phyloP scores from a whole-genome alignment of 2,797 vertebrate species.

The Argyrosomus regius region DNA sequence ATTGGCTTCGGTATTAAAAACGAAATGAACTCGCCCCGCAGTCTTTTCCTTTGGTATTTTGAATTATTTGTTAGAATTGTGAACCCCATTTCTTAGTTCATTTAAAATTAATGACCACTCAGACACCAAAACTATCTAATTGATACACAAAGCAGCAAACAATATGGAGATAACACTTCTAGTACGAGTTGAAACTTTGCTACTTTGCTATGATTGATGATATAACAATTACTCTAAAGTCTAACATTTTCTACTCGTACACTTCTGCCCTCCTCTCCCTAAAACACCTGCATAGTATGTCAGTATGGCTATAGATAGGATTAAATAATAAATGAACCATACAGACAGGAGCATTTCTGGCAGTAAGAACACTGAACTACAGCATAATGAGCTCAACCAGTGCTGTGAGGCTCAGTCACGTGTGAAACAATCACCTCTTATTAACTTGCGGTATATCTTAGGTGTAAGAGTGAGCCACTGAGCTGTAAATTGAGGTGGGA shows the following conservation, averaged over 20 bases:
- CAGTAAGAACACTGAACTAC: slow-evolving; percentile 56
- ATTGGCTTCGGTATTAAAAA: background rate
- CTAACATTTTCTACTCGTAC: background rate
- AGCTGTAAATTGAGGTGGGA: slow-evolving; percentile 48
- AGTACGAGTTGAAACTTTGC: background rate
- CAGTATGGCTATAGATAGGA: slow-evolving; percentile 35
- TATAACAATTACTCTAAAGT: background rate
- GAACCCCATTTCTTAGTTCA: background rate
- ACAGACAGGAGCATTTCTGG: slow-evolving; percentile 40
- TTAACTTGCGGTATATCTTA: slow-evolving; percentile 38
- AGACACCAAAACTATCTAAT: slow-evolving; percentile 1
- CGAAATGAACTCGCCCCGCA: background rate
- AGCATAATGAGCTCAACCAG: slow-evolving; percentile 71
- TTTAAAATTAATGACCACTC: background rate
- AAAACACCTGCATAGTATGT: slow-evolving; percentile 25
- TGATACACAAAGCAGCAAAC: background rate
- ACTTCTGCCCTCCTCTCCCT: background rate
- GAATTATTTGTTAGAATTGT: slow-evolving; percentile 4
- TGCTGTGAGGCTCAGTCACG: slow-evolving; percentile 58
- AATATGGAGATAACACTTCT: background rate
- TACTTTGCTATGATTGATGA: no score
- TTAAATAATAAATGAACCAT: slow-evolving; percentile 60
- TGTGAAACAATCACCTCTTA: slow-evolving; percentile 60
- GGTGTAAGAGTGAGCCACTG: slow-evolving; percentile 43
- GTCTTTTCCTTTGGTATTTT: background rate